A percentile compares a stretch with the other conserved stretches of the same genome.
Evolutionary conservation across 2,797 vertebrate genomes (phyloP).

Genomic region (Champsocephalus gunnari): DNA sequence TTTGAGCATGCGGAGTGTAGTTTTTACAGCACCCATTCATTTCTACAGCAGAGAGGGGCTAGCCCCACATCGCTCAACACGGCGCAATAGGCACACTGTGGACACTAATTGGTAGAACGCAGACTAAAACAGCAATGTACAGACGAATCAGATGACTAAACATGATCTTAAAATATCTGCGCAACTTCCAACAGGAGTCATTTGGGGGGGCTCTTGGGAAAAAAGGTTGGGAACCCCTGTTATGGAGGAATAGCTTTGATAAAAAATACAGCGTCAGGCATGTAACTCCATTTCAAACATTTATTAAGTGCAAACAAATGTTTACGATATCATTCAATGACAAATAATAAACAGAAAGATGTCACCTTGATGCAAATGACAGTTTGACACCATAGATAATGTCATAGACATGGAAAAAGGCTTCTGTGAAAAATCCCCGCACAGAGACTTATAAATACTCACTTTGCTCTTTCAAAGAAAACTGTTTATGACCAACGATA

Average conservation of each 20-base stretch:
- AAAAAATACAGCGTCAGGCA: not conserved
- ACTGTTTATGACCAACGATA: conserved; percentile 52
- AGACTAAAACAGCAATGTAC: too few relatives aligned
- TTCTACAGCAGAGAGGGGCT: too few relatives aligned
- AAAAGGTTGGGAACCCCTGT: too few relatives aligned
- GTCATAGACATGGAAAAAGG: conserved; percentile 45
- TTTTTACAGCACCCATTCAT: too few relatives aligned
- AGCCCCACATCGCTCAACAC: too few relatives aligned
- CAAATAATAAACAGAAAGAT: conserved; percentile 26
- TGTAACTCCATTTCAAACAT: conserved; percentile 48
- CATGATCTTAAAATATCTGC: too few relatives aligned
- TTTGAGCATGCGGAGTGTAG: too few relatives aligned
- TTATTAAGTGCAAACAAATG: conserved; percentile 80
- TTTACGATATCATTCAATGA: conserved; percentile 43
- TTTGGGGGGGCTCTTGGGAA: too few relatives aligned
- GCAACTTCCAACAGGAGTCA: too few relatives aligned
- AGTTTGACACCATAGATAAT: conserved; percentile 48
- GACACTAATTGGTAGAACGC: too few relatives aligned
- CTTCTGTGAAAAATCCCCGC: conserved; percentile 82
- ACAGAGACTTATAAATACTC: conserved; percentile 80
- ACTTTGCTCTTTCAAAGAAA: conserved; percentile 52
- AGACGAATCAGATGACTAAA: too few relatives aligned
- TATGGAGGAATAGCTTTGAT: not conserved
- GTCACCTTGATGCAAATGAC: conserved; percentile 48
- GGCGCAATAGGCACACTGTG: too few relatives aligned